Conservation (phyloP, 2,797 vertebrate species). For the Graptemys geographica region DNA sequence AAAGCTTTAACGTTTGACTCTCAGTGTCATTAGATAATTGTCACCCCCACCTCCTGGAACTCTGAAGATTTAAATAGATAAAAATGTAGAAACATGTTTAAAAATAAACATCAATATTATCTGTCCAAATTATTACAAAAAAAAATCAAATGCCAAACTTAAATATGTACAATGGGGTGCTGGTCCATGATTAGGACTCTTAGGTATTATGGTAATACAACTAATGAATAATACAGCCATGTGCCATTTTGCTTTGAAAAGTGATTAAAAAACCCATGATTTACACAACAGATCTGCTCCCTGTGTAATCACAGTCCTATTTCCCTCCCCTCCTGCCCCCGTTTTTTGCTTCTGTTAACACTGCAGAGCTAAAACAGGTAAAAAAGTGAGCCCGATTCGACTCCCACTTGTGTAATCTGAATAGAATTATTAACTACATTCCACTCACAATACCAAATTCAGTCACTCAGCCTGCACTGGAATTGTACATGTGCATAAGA, state of each 20-base stretch:
- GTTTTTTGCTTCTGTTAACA: not conserved
- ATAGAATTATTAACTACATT: not conserved
- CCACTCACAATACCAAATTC: not conserved
- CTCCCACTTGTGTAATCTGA: not conserved
- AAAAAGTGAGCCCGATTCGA: not conserved
- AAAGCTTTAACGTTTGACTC: not conserved
- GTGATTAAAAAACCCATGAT: not conserved
- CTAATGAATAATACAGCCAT: not conserved
- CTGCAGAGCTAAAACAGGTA: not conserved
- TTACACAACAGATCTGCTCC: not conserved
- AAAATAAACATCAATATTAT: not conserved
- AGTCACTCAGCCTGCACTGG: no score
- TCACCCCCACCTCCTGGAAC: not conserved
- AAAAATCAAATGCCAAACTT: not conserved
- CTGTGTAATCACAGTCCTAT: not conserved
- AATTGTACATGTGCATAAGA: no score
- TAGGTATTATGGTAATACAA: not conserved
- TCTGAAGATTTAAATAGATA: not conserved
- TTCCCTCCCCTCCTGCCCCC: no score
- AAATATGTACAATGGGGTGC: not conserved
- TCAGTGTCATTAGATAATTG: not conserved
- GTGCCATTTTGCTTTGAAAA: not conserved
- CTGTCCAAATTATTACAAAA: not conserved
- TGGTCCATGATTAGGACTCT: not conserved
- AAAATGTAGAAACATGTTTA: not conserved